Evolutionary conservation across 2,113 vertebrate species (phyloP).

Genomic region (Axis porcinus): DNA sequence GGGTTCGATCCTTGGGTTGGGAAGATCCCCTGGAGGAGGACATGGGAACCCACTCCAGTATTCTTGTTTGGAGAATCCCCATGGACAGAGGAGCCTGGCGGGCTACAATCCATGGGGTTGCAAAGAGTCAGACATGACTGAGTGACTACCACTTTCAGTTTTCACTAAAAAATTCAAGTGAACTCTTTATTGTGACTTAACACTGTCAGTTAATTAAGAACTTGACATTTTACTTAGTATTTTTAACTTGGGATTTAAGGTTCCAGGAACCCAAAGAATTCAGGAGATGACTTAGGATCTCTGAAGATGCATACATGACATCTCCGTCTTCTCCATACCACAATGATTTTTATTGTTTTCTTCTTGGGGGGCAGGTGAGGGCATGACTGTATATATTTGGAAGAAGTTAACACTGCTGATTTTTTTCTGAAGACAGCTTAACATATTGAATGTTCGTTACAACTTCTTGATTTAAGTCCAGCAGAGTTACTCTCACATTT

Average conservation of each 20-base stretch:
- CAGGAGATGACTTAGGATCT: background rate
- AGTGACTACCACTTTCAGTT: background rate
- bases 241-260: background rate
- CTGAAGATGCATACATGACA: background rate
- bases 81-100: background rate
- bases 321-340: background rate
- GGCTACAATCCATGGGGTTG: background rate
- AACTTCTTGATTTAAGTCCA: background rate
- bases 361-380: background rate
- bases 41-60: background rate
- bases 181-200: background rate
- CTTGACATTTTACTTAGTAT: background rate
- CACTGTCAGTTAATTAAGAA: background rate
- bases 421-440: background rate
- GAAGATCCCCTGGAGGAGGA: background rate
- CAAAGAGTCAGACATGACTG: background rate
- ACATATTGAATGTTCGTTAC: background rate
- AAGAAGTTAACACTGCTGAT: background rate
- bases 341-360: background rate
- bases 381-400: background rate
- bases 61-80: background rate
- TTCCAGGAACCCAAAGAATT: background rate
- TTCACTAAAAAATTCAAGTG: background rate
- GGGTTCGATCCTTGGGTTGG: background rate
- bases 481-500: background rate